Base-by-base conservation (phyloP, 2,797 vertebrate genomes). In the Malurus leucopterus region DNA sequence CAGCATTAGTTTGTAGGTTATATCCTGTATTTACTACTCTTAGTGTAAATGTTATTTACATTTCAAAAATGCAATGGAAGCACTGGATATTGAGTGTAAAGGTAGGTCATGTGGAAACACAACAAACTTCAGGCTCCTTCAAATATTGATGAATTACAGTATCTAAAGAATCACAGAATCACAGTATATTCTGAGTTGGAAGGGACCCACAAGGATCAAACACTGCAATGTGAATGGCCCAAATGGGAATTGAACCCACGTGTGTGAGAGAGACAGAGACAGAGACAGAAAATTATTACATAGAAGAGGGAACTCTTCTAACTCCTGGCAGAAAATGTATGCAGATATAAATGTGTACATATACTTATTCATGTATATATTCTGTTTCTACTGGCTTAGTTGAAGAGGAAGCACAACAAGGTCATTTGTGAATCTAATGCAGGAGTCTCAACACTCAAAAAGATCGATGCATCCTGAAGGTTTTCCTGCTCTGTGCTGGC, bases 211-310 rank as follows among this genome's bases (percentile, higher is more conserved):
- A 68, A 53, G 6, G 47, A 34, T 40, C 23, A 53, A 15, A 4
- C 27, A 40, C 16, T 74, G 9, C 9, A 3, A 3, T 61, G 5
- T 40, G 62, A 61, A 40, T 68, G 24, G 34, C 4, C 29, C 16
- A 21, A 40, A 47, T 0, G 0, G 16, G 5, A 24, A 30, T 22
- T 34, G 34, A 68, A 8, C 20, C 5, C 8, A 6, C 32, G 4
- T 36, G 11, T 44, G 41, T 43, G 59, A 8, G 13, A 14, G 29
- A 9, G 15, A 40, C 24, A 59, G 4, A 9, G 15, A 40, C 24
- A 59, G 4, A 61, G 30, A 54, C 21, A 40, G 15, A 21, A 86
- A 36, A 53, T 44, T 44, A 55, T 34, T 15, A 18, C 6, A 34
- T 7, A 12, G 32, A 46, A 40, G 46, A 75, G 38, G 21, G 43